Evolutionary conservation across 2,113 vertebrate genomes (phyloP).

Genomic region (Pseudopodoces humilis): DNA sequence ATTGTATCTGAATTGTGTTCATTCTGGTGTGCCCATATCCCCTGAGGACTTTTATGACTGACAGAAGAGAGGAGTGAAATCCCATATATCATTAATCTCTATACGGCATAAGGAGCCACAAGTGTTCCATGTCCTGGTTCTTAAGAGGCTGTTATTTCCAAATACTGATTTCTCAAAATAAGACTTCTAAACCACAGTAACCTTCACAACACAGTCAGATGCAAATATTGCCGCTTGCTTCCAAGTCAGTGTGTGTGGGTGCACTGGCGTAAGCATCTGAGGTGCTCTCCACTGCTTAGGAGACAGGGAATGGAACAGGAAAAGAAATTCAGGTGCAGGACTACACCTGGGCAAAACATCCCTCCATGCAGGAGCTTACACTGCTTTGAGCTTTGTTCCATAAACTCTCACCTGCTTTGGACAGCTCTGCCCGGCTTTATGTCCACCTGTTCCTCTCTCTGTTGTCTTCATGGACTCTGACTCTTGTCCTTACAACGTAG

Average conservation of each 20-base stretch:
- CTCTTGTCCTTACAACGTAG: fast-evolving
- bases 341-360: background rate
- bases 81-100: background rate
- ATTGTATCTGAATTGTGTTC: background rate
- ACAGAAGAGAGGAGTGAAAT: background rate
- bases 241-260: background rate
- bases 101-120: background rate
- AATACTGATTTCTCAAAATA: background rate
- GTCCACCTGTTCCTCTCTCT: background rate
- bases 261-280: background rate
- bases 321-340: background rate
- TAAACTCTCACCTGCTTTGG: background rate
- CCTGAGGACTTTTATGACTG: background rate
- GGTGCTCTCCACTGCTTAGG: background rate
- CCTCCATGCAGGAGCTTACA: background rate
- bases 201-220: background rate
- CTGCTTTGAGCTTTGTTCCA: background rate
- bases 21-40: background rate
- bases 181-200: background rate
- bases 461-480: background rate
- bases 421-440: background rate
- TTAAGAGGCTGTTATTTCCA: background rate
- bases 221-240: background rate
- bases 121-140: background rate
- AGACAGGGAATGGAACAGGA: background rate